These are phyloP conservation scores for Phyllopteryx taeniolatus DNA, from an alignment of 2,113 vertebrate genomes.

Conservation along the genomic window DNA sequence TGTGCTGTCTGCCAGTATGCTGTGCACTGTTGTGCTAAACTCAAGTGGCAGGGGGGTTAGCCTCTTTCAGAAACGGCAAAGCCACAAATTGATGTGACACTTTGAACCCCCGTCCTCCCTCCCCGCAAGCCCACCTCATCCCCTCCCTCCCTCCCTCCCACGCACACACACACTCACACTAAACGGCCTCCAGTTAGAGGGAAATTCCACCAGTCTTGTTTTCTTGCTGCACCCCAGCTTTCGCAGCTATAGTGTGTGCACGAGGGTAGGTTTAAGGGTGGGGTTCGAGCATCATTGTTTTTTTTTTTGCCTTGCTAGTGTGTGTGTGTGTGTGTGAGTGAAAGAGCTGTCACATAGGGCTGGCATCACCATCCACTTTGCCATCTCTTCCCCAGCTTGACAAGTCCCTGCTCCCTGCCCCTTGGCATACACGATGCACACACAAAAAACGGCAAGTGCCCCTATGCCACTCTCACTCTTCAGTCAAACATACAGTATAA, in stretches of 20 bases:
- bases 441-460: not conserved
- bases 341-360: conserved; percentile 65
- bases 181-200: conserved; percentile 55
- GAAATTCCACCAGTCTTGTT: conserved; percentile 59
- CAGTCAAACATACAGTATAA: conserved; percentile 17
- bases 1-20: conserved; percentile 50
- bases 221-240: conserved; percentile 60
- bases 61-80: conserved; percentile 71
- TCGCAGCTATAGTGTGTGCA: conserved; percentile 56
- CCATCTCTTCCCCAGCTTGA: conserved; percentile 67
- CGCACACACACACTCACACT: conserved; percentile 20
- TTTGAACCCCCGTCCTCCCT: conserved; percentile 54
- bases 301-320: conserved; percentile 24
- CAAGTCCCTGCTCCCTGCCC: conserved; percentile 66
- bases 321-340: conserved; percentile 60
- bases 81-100: conserved; percentile 71
- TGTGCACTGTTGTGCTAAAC: conserved; percentile 54
- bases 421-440: conserved; percentile 43
- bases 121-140: conserved; percentile 28
- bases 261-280: conserved; percentile 48
- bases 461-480: conserved; percentile 33
- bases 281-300: conserved; percentile 26
- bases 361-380: conserved; percentile 68
- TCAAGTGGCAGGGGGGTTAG: conserved; percentile 72
- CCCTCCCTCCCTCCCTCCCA: conserved; percentile 20